A percentile compares a stretch with the other conserved stretches of the same genome.
Evolutionary conservation across 1,140 invertebrate genomes (phyloP).

Genomic region (Drosophila pachea): DNA sequence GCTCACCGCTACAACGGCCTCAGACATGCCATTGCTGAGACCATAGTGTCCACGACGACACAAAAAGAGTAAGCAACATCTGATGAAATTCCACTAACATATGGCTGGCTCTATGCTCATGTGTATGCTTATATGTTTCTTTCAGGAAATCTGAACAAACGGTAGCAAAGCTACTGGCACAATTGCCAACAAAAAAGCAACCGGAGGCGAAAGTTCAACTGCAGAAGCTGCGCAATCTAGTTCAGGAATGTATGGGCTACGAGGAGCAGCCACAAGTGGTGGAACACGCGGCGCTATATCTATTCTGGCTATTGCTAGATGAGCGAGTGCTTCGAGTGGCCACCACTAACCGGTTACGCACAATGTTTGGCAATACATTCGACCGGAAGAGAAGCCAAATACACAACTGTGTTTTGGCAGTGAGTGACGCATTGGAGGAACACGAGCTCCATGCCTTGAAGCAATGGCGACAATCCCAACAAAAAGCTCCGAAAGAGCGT

Average conservation of each 20-base stretch:
- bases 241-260: slow-evolving; percentile 75
- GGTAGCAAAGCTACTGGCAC: slow-evolving; percentile 54
- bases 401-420: slow-evolving; percentile 51
- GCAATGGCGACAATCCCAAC: slow-evolving; percentile 50
- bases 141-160: slow-evolving; percentile 55
- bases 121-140: neutral
- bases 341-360: slow-evolving; percentile 59
- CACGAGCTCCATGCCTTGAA: slow-evolving; percentile 55
- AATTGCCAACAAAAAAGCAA: slow-evolving; percentile 57
- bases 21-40: slow-evolving; percentile 15
- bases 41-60: slow-evolving; percentile 49
- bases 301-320: slow-evolving; percentile 71
- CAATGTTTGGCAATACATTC: slow-evolving; percentile 69
- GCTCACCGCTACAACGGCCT: slow-evolving; percentile 34
- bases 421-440: slow-evolving; percentile 58
- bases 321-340: slow-evolving; percentile 64
- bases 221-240: slow-evolving; percentile 68
- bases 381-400: slow-evolving; percentile 62
- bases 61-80: slow-evolving; percentile 47
- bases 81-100: slow-evolving; percentile 41
- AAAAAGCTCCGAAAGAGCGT: slow-evolving; percentile 12
- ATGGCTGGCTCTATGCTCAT: no score
- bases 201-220: slow-evolving; percentile 61
- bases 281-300: slow-evolving; percentile 66
- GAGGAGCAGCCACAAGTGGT: slow-evolving; percentile 75